phyloP scores from a whole-genome alignment of 2,797 vertebrate genomes.

The Sibirionetta formosa region DNA sequence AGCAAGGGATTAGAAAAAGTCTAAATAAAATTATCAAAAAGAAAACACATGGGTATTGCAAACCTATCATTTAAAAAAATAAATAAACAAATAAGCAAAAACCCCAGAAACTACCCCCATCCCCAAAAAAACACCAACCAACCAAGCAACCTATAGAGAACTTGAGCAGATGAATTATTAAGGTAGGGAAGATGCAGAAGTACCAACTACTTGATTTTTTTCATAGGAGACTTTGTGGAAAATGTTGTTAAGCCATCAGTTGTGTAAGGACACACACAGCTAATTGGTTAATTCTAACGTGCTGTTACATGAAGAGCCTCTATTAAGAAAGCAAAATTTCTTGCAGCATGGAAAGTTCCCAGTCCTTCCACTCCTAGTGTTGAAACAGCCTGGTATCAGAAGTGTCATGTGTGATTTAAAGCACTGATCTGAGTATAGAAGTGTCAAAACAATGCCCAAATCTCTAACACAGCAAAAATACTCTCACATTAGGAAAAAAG shows the following conservation, averaged over 20 bases:
- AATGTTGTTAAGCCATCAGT: background rate
- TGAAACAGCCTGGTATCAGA: background rate
- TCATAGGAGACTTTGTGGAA: background rate
- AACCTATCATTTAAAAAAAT: background rate
- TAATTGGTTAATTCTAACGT: background rate
- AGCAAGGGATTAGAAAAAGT: background rate
- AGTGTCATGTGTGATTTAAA: accelerated
- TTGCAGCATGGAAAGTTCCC: background rate
- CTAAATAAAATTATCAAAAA: background rate
- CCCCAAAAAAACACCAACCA: background rate
- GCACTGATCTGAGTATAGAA: background rate
- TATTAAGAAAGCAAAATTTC: background rate
- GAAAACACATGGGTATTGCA: background rate
- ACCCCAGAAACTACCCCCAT: accelerated
- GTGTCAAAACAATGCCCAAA: background rate
- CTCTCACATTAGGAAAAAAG: background rate
- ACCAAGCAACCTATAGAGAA: accelerated
- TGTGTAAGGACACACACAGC: background rate
- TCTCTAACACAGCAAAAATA: background rate
- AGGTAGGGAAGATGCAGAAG: accelerated
- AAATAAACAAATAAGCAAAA: background rate
- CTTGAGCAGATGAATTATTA: background rate
- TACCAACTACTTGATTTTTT: background rate
- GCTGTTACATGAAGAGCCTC: background rate
- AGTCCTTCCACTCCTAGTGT: background rate